A percentile compares a stretch with the other conserved stretches of the same genome.
Conservation (phyloP, 2,797 vertebrate species). For the Zenarchopterus dispar region DNA sequence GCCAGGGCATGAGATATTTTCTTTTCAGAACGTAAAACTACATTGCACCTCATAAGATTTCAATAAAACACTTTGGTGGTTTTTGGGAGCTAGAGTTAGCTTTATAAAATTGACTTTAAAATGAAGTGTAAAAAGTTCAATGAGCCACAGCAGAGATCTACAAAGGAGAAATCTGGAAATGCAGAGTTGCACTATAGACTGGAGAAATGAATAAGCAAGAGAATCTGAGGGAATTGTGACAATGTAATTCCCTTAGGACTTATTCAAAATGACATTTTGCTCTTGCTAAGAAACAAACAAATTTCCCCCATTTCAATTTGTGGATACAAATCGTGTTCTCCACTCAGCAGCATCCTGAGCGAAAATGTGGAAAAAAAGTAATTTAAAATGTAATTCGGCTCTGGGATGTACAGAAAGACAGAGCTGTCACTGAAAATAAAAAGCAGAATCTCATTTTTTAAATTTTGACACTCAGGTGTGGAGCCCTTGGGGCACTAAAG, state of each 20-base stretch:
- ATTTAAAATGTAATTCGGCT: conserved; percentile 16
- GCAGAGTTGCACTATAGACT: not conserved
- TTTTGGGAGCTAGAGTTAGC: conserved; percentile 32
- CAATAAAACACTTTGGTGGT: conserved; percentile 16
- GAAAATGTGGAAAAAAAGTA: not conserved
- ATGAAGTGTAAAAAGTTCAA: conserved; percentile 35
- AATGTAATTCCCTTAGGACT: conserved; percentile 4
- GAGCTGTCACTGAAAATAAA: not conserved
- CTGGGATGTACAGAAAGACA: too few species aligned
- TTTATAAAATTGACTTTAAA: conserved; percentile 54
- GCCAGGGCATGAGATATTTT: conserved; percentile 24
- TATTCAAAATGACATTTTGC: conserved; percentile 5
- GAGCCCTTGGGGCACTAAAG: not conserved
- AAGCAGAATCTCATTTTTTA: not conserved
- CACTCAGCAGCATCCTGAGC: not conserved
- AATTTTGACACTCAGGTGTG: not conserved
- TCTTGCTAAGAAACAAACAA: not conserved
- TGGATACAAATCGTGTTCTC: not conserved
- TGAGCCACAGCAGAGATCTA: conserved; percentile 27
- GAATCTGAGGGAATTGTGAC: conserved; percentile 8
- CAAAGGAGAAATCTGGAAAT: conserved; percentile 3
- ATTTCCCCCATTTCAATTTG: conserved; percentile 11
- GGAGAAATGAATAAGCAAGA: not conserved
- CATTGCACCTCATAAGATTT: conserved; percentile 12
- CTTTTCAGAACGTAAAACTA: conserved; percentile 18